Conservation (phyloP, 2,113 vertebrate genomes). For the Mesoclemmys tuberculata region DNA sequence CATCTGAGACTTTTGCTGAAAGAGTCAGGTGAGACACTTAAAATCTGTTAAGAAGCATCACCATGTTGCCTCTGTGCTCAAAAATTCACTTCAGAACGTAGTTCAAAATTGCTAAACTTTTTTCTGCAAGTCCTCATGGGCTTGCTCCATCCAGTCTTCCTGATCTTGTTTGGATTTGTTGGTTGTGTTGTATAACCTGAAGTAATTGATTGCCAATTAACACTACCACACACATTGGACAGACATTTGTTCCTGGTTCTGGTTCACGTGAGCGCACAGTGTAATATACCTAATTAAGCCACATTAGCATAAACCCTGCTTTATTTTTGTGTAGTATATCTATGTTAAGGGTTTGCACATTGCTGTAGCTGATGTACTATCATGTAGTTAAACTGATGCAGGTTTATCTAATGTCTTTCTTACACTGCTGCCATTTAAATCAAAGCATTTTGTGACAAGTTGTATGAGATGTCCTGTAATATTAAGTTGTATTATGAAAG, state of each 20-base stretch:
- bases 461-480: neutral
- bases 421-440: neutral
- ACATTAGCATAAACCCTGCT: neutral
- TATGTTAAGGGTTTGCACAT: neutral
- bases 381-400: neutral
- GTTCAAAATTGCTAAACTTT: neutral
- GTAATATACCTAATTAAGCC: neutral
- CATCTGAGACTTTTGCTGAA: neutral
- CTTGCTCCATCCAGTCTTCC: neutral
- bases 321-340: neutral
- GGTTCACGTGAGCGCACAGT: neutral
- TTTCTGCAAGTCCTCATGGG: neutral
- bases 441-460: neutral
- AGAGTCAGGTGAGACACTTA: neutral
- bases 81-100: constrained; percentile 24
- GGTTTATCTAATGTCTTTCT: neutral
- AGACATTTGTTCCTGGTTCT: neutral
- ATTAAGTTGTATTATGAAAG: neutral
- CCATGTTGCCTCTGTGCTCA: neutral
- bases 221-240: neutral
- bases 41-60: neutral
- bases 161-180: neutral
- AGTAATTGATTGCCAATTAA: neutral
- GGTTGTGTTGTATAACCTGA: neutral
- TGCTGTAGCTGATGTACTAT: neutral